A percentile compares a stretch with the other conserved stretches of the same genome.
Conservation (phyloP, 23 tunicate species). For the Pegea sp. region DNA sequence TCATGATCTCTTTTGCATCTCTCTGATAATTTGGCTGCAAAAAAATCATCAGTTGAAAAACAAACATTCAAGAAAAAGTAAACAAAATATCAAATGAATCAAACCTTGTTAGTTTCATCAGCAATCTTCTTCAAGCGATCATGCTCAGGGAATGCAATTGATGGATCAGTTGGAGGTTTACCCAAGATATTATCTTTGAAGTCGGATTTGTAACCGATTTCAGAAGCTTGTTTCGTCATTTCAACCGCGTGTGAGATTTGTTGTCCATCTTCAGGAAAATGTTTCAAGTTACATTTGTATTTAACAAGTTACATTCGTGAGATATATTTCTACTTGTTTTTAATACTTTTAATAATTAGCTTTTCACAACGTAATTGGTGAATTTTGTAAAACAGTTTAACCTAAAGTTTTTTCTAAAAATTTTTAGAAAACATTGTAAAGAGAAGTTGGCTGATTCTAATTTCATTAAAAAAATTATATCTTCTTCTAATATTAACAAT, state of each 20-base stretch:
- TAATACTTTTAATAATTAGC: neutral
- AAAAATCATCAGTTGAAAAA: too few species aligned
- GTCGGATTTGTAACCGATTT: constrained; percentile 4
- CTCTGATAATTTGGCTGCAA: constrained; percentile 33
- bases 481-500: too few species aligned
- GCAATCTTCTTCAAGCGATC: constrained; percentile 8
- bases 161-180: constrained; percentile 22
- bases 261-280: constrained; percentile 9
- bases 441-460: too few species aligned
- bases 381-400: neutral
- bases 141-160: constrained; percentile 24
- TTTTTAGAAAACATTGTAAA: too few species aligned
- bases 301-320: too few species aligned
- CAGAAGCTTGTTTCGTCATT: neutral
- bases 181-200: constrained; percentile 19
- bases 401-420: too few species aligned
- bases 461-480: too few species aligned
- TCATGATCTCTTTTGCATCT: constrained; percentile 72
- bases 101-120: constrained; percentile 7
- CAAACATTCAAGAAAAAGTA: too few species aligned
- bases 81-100: neutral
- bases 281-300: too few species aligned
- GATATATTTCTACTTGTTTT: too few species aligned
- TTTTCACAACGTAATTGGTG: too few species aligned
- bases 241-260: constrained; percentile 10